These are phyloP conservation scores for Rhyacophila brunnea DNA, from an alignment of 1,140 invertebrate genomes.

Conservation along the genomic window DNA sequence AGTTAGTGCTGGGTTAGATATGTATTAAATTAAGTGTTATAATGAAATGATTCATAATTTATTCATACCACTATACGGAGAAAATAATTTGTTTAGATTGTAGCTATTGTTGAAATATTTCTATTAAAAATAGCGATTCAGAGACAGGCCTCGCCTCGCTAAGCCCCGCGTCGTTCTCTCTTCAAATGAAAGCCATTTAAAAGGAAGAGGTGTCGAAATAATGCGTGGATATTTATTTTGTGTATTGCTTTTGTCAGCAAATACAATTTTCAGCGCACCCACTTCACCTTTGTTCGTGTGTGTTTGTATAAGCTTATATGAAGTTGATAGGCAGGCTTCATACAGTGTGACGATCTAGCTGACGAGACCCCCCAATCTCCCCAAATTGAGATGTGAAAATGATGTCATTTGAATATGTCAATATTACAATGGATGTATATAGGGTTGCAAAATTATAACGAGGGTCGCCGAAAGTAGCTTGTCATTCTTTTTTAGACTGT, in stretches of 20 bases:
- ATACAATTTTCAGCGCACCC: conserved; percentile 35
- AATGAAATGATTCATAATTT: too few species aligned
- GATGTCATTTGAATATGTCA: conserved; percentile 38
- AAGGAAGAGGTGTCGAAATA: conserved; percentile 21
- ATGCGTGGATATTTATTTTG: conserved; percentile 35
- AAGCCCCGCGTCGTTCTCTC: too few species aligned
- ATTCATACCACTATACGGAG: too few species aligned
- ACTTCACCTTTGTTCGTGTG: conserved; percentile 35
- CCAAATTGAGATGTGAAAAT: conserved; percentile 37
- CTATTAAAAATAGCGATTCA: background rate
- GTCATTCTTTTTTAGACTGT: background rate
- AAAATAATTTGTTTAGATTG: too few species aligned
- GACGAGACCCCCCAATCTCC: conserved; percentile 14
- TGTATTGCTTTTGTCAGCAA: conserved; percentile 37
- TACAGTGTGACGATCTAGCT: conserved; percentile 11
- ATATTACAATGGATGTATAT: conserved; percentile 30
- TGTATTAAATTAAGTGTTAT: too few species aligned
- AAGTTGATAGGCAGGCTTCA: conserved; percentile 26
- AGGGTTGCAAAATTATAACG: conserved; percentile 17
- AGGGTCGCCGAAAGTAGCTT: conserved; percentile 7
- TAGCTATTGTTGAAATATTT: background rate
- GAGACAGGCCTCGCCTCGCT: too few species aligned
- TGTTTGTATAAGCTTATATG: conserved; percentile 29
- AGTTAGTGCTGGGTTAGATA: too few species aligned
- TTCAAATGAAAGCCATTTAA: conserved; percentile 27